Conservation (phyloP, 2,113 vertebrate genomes). For the Osmerus mordax region DNA sequence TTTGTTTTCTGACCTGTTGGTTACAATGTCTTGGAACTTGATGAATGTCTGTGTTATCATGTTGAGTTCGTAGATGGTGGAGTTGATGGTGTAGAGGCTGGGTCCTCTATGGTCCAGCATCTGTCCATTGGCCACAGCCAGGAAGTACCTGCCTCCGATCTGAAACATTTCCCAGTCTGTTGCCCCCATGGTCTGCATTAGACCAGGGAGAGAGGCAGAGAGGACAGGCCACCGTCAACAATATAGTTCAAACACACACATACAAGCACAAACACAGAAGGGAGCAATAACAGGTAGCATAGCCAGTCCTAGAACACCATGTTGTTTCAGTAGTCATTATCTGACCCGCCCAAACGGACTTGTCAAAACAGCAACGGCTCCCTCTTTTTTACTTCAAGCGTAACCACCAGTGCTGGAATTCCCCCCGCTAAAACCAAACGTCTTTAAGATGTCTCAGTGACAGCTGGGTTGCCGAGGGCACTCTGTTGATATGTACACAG, state of each 20-base stretch:
- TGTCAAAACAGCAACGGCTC: not conserved
- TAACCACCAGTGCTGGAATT: slow-evolving; percentile 17
- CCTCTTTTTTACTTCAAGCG: slow-evolving; percentile 1
- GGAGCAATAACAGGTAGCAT: not conserved
- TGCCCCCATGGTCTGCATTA: slow-evolving; percentile 83
- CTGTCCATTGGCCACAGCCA: slow-evolving; percentile 93
- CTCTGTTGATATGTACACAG: slow-evolving; percentile 24
- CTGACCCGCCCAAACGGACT: slow-evolving; percentile 5
- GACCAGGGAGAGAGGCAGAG: not conserved
- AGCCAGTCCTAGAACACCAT: not conserved
- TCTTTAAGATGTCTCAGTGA: not conserved
- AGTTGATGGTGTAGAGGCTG: slow-evolving; percentile 87
- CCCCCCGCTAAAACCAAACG: slow-evolving; percentile 9
- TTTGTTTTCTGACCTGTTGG: slow-evolving; percentile 73
- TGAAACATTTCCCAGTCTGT: slow-evolving; percentile 92
- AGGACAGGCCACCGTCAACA: not conserved
- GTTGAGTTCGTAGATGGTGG: slow-evolving; percentile 93
- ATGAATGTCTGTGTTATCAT: slow-evolving; percentile 82
- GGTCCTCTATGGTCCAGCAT: slow-evolving; percentile 67
- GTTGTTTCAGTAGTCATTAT: not conserved
- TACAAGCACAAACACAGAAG: not conserved
- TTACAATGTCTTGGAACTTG: slow-evolving; percentile 90
- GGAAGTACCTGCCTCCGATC: slow-evolving; percentile 82
- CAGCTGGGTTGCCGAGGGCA: slow-evolving; percentile 1
- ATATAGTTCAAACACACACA: not conserved